phyloP scores from a whole-genome alignment of 2,888 invertebrate species.

The Apamea epomidion region DNA sequence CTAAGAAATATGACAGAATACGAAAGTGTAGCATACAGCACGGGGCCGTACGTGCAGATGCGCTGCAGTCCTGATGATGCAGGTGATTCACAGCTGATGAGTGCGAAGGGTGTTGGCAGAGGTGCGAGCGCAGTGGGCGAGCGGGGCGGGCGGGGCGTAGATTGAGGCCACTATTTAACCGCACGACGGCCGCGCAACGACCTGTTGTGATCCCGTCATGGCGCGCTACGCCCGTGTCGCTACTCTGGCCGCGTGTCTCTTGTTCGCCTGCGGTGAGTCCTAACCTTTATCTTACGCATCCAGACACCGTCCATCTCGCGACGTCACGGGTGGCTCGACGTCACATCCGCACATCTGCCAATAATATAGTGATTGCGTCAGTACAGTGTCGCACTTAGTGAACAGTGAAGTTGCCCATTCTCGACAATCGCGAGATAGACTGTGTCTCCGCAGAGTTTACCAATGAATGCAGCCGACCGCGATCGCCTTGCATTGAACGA shows the following conservation, averaged over 20 bases:
- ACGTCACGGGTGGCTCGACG: constrained; percentile 85
- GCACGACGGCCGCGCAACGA: constrained; percentile 89
- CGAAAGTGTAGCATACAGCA: constrained; percentile 32
- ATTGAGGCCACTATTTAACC: constrained; percentile 91
- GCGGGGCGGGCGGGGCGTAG: constrained; percentile 89
- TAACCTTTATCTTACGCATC: constrained; percentile 88
- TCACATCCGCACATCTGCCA: constrained; percentile 79
- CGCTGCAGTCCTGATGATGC: constrained; percentile 72
- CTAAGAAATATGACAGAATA: constrained; percentile 33
- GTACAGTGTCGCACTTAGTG: constrained; percentile 84
- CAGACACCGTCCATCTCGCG: constrained; percentile 87
- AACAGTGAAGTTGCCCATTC: constrained; percentile 86
- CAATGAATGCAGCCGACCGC: constrained; percentile 81
- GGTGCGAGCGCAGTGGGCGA: constrained; percentile 88
- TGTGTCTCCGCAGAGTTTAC: constrained; percentile 80
- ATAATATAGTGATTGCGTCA: constrained; percentile 83
- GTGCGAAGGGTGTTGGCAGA: constrained; percentile 87
- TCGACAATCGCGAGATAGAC: constrained; percentile 84
- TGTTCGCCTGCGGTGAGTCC: constrained; percentile 90
- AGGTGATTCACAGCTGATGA: constrained; percentile 87
- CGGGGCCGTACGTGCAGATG: constrained; percentile 48
- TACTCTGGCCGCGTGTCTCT: constrained; percentile 90
- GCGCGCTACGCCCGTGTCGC: constrained; percentile 91
- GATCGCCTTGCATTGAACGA: constrained; percentile 82
- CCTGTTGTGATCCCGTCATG: constrained; percentile 91